These are phyloP conservation scores for Mola mola DNA, from an alignment of 2,113 vertebrate species.

Conservation along the genomic window DNA sequence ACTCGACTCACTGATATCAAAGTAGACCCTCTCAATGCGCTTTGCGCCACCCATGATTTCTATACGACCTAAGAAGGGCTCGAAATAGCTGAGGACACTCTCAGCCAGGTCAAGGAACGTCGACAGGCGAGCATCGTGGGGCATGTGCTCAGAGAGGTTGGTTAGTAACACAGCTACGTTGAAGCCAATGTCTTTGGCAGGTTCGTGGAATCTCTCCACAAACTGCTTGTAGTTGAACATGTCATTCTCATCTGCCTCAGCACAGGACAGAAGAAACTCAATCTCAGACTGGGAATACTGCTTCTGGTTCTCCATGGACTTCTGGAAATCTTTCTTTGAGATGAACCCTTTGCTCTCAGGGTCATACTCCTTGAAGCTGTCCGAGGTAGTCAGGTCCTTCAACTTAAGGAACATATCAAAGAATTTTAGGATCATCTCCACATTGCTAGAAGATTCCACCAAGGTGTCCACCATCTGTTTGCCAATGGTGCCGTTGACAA, in stretches of 20 bases:
- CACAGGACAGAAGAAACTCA: conserved; percentile 94
- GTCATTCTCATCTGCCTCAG: conserved; percentile 96
- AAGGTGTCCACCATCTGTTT: conserved; percentile 99
- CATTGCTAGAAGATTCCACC: conserved; percentile 96
- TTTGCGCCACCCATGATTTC: conserved; percentile 99
- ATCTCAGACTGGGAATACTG: conserved; percentile 96
- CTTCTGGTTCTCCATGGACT: conserved; percentile 98
- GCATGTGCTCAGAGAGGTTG: conserved; percentile 98
- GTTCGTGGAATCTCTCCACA: conserved; percentile 95
- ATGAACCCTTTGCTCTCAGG: conserved; percentile 93
- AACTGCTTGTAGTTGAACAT: conserved; percentile 98
- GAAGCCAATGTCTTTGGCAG: conserved; percentile 98
- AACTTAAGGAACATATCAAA: conserved; percentile 99
- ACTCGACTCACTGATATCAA: conserved; percentile 97
- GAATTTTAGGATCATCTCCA: conserved; percentile 99
- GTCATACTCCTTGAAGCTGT: conserved; percentile 94
- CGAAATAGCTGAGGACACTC: conserved; percentile 96
- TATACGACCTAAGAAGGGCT: conserved; percentile 94
- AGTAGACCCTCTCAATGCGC: conserved; percentile 97
- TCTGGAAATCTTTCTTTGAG: conserved; percentile 98
- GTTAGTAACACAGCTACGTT: conserved; percentile 95
- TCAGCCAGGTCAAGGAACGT: conserved; percentile 92
- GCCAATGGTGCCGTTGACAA: conserved; percentile 98
- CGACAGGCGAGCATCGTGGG: conserved; percentile 90
- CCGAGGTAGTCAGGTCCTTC: conserved; percentile 96